These are phyloP conservation scores for Camponotus fellah DNA, from an alignment of 2,888 invertebrate genomes.

Conservation along the genomic window DNA sequence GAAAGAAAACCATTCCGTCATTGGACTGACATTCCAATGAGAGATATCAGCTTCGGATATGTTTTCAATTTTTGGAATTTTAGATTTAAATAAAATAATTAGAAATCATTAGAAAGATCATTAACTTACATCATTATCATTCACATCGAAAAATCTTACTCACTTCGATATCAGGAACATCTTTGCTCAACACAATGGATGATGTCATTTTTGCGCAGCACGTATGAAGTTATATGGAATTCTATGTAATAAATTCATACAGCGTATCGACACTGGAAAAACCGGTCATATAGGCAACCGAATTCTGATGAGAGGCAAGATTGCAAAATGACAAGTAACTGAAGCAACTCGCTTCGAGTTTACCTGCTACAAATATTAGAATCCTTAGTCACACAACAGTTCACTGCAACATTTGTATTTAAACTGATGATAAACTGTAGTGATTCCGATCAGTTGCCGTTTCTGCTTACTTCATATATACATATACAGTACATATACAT, in stretches of 20 bases:
- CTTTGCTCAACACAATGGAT: constrained; percentile 88
- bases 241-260: not conserved
- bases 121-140: not conserved
- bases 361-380: constrained; percentile 2
- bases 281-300: not conserved
- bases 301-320: not conserved
- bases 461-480: no score
- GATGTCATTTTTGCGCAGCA: constrained; percentile 58
- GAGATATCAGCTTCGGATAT: not conserved
- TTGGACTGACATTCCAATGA: not conserved
- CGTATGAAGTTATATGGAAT: not conserved
- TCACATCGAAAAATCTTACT: constrained; percentile 77
- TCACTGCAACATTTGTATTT: not conserved
- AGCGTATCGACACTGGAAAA: not conserved
- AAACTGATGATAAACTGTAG: not conserved
- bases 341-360: constrained; percentile 78
- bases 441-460: not conserved
- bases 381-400: not conserved
- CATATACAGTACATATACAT: no score
- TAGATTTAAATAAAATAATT: not conserved
- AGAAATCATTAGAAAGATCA: not conserved
- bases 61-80: not conserved
- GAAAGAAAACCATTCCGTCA: not conserved
- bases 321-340: constrained; percentile 65
- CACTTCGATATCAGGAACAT: constrained; percentile 94